Base-by-base conservation (phyloP, 2,797 vertebrate species). In the Girardinus metallicus region DNA sequence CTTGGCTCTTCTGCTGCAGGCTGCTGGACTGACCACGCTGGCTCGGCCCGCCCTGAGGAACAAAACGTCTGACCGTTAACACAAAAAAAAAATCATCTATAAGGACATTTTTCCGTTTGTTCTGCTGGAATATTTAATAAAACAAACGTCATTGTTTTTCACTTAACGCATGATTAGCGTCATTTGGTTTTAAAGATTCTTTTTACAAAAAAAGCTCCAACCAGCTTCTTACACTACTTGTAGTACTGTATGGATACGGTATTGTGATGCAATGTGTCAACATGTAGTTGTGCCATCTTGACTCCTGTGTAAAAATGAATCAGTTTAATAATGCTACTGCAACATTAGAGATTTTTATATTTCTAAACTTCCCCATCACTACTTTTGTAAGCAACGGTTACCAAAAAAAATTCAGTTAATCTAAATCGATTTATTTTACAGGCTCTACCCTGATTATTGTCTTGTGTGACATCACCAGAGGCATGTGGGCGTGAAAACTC, bases 1-100 rank as follows among this genome's bases (percentile, higher is more conserved):
- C 96, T 97, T 99, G 98, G 95, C 97, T 96, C 96, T 99, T 99
- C 95, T 97, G 97, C 96, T 98, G 98, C 96, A 99, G 96, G 95
- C 96, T 95, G 92, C 94, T 97, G 91, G 97, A 96, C 93, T 98
- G 98, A 88, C 94, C 97, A 62, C 97, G 97, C 91, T 98, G 98
- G 89, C 94, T 96, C 0, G 97, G 96, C 84, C 97, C 97, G 68
- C 96, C 97, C 98, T 99, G 94, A 55, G 76, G 43, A 64, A 0
- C 1, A 5, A 81, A 0, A 43, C 7, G 34, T 12, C 26, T n/a
- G 66, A 81, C 3, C 10, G 16, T 64, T 64, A 34, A 1, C 15
- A n/a, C 13, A 18, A 2, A 34, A 2, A 9, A 5, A 29, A 3
- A 39, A 41, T 11, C 4, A 36, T 10, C 13, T 16, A 68, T 11